Base-by-base conservation (phyloP, 2,797 vertebrate genomes). In the Lithobates pipiens region DNA sequence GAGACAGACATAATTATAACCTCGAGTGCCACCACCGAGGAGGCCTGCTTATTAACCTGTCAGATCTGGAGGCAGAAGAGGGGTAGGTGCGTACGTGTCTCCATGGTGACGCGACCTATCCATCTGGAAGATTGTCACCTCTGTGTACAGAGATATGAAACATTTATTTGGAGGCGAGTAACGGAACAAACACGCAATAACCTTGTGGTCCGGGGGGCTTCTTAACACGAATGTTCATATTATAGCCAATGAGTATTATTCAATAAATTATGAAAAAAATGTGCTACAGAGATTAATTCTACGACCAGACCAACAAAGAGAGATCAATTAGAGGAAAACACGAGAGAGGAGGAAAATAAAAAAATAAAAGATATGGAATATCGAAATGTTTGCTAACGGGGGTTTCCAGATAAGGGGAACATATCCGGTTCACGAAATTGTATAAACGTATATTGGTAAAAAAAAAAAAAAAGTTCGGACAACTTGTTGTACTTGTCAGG, bases 1-100 rank as follows among this genome's bases (percentile, higher is more conserved):
- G 69, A 77, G 74, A 50, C 54, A 72, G 85, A 70, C 73, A 82
- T 77, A 82, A 86, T 86, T 82, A 86, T 82, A 81, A 82, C 63
- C 74, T 50, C 34, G 72, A 57, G 67, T 44, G 46, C 85, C 50
- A 25, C 72, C 46, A 74, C 65, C 27, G 65, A 71, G 44, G 61
- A 67, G 74, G 72, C 44, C 80, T 50, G 32, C 50, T 63, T 82
- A 86, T 86, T 86, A 86, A 82, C 54, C 79, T 86, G 85, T 82
- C 79, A 86, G 80, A 27, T 72, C 36, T 77, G 44, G 36, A 77
- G 82, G 67, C 69, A 72, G 34, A 82, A 69, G 44, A 46, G 36
- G n/a, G 50, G 73, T 42, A 77, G 71, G 46, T 32, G 25, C 61
- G 61, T 15, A 44, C 36, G 36, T n/a, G 79, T 82, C 77, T 63